Conservation (phyloP, 1,140 invertebrate genomes). For the Ctenoplectra terminalis region DNA sequence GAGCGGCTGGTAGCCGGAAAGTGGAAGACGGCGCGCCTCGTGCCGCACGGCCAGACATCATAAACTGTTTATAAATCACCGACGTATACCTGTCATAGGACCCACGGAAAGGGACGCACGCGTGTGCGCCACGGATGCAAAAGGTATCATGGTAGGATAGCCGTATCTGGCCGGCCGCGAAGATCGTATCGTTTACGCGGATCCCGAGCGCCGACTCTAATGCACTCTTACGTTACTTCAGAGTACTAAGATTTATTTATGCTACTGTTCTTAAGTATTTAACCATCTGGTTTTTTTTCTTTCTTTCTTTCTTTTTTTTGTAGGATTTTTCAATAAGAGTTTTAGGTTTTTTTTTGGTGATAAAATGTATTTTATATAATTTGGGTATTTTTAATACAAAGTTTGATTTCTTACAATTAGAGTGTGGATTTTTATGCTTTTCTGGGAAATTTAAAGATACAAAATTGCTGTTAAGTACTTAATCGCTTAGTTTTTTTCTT, state of each 20-base stretch:
- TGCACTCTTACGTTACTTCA: constrained; percentile 20
- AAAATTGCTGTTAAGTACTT: too few species aligned
- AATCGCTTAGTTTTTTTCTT: too few species aligned
- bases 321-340: too few species aligned
- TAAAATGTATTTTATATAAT: too few species aligned
- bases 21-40: constrained; percentile 40
- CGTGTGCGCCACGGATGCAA: constrained; percentile 45
- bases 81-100: constrained; percentile 59
- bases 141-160: constrained; percentile 44
- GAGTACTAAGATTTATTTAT: not conserved
- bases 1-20: constrained; percentile 52
- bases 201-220: constrained; percentile 45
- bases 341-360: too few species aligned
- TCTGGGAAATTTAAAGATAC: too few species aligned
- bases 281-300: too few species aligned
- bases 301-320: not conserved
- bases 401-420: too few species aligned
- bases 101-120: constrained; percentile 31
- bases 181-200: constrained; percentile 67
- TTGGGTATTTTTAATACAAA: too few species aligned
- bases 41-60: constrained; percentile 47
- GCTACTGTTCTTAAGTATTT: not conserved
- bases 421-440: too few species aligned
- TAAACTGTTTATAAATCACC: constrained; percentile 68
- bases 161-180: constrained; percentile 55